A percentile compares a stretch with the other conserved stretches of the same genome.
phyloP scores from a whole-genome alignment of 2,113 vertebrate genomes.

The Syngnathus typhle region DNA sequence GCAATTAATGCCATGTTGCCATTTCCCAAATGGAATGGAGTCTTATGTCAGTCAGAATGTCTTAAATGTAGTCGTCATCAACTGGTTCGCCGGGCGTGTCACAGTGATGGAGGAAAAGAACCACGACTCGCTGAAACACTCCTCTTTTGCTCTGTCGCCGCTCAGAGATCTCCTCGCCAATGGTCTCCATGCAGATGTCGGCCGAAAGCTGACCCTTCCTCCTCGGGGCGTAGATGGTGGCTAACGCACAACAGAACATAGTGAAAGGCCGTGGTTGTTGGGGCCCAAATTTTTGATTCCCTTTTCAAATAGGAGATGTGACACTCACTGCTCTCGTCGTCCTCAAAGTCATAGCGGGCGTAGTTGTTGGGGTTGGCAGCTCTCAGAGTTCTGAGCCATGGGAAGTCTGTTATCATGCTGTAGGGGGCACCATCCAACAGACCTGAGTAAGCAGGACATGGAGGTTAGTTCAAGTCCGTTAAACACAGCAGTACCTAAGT shows the following conservation, averaged over 20 bases:
- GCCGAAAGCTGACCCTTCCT: slow-evolving; percentile 95
- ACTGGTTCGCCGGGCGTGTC: slow-evolving; percentile 93
- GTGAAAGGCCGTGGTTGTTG: background rate
- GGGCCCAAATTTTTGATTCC: background rate
- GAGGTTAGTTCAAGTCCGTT: too few species aligned
- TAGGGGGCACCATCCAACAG: slow-evolving; percentile 90
- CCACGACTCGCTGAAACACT: slow-evolving; percentile 91
- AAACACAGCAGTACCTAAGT: background rate
- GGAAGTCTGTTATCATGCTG: slow-evolving; percentile 96
- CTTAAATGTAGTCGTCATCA: slow-evolving; percentile 93
- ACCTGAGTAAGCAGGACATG: slow-evolving; percentile 59
- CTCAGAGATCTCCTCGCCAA: slow-evolving; percentile 96
- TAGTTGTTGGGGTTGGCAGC: slow-evolving; percentile 93
- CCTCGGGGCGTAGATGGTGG: slow-evolving; percentile 93
- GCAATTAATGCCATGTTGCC: background rate
- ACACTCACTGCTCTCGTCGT: slow-evolving; percentile 93
- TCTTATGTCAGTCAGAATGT: background rate
- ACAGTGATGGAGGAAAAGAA: slow-evolving; percentile 95
- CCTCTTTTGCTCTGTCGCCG: slow-evolving; percentile 83
- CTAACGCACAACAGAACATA: slow-evolving; percentile 53
- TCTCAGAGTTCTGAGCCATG: slow-evolving; percentile 89
- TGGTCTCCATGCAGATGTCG: slow-evolving; percentile 98
- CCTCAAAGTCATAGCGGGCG: slow-evolving; percentile 95
- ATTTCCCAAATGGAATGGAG: background rate
- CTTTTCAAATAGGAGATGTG: background rate